Evolutionary conservation across 2,888 invertebrate species (phyloP).

Genomic region (Tipula confusa): DNA sequence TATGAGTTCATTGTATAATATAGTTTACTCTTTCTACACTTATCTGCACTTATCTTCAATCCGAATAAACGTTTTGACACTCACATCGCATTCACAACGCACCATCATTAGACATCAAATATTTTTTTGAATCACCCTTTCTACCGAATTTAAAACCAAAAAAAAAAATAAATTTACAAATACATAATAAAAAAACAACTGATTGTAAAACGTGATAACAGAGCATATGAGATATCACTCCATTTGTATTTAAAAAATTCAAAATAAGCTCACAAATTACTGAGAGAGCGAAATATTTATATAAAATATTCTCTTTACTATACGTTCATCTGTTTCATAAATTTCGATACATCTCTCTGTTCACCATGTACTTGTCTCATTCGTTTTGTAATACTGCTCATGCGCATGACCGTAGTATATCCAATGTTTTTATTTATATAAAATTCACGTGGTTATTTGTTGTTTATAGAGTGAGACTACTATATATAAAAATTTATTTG

Average conservation of each 20-base stretch:
- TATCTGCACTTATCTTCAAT: too few relatives aligned
- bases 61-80: neutral
- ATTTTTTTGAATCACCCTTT: neutral
- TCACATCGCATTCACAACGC: neutral
- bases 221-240: slow-evolving; percentile 1
- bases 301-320: neutral
- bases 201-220: neutral
- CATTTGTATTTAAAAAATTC: neutral
- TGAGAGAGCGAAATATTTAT: too few relatives aligned
- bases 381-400: neutral
- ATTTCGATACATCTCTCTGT: neutral
- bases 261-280: neutral
- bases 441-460: neutral
- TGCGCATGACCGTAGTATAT: neutral
- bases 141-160: too few relatives aligned
- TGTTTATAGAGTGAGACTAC: neutral
- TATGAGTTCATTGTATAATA: too few relatives aligned
- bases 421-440: neutral
- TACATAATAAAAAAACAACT: neutral
- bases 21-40: too few relatives aligned
- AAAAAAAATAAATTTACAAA: neutral
- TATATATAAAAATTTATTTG: neutral
- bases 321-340: neutral
- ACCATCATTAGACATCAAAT: neutral
- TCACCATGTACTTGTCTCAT: neutral